Conservation (phyloP, 2,113 vertebrate genomes). For the Pachyramphus minor region DNA sequence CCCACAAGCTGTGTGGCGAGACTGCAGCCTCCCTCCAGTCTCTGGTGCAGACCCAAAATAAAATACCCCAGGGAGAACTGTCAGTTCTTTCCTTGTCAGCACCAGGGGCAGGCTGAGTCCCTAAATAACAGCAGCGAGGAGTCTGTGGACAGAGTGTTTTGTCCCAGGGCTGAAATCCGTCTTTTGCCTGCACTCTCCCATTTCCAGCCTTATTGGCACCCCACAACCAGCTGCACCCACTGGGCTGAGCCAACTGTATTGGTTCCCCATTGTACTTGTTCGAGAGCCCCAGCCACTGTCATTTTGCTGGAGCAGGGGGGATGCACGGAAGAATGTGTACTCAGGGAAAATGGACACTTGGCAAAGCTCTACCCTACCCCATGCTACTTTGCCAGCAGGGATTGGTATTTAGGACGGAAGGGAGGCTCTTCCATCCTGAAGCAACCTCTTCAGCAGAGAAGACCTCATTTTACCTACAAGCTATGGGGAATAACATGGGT, state of each 20-base stretch:
- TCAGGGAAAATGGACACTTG: background rate
- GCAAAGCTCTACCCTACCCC: background rate
- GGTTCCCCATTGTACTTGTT: background rate
- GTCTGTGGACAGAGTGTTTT: background rate
- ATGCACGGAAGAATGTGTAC: rapidly evolving
- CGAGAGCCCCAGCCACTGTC: background rate
- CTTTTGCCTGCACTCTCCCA: background rate
- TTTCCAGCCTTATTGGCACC: background rate
- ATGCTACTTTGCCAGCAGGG: background rate
- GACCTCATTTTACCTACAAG: background rate
- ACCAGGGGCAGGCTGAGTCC: background rate
- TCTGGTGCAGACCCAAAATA: background rate
- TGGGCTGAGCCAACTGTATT: too few relatives aligned
- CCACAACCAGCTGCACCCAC: background rate
- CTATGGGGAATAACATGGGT: background rate
- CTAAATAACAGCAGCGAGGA: background rate
- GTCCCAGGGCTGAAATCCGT: background rate
- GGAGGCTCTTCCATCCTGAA: background rate
- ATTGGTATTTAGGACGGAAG: background rate
- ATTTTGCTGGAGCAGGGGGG: rapidly evolving
- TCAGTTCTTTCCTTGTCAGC: background rate
- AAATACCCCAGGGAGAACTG: background rate
- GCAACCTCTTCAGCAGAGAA: background rate
- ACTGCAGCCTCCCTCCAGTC: background rate
- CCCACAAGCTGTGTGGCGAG: background rate